phyloP scores from a whole-genome alignment of 2,888 invertebrate genomes.

The Dicycla oo region DNA sequence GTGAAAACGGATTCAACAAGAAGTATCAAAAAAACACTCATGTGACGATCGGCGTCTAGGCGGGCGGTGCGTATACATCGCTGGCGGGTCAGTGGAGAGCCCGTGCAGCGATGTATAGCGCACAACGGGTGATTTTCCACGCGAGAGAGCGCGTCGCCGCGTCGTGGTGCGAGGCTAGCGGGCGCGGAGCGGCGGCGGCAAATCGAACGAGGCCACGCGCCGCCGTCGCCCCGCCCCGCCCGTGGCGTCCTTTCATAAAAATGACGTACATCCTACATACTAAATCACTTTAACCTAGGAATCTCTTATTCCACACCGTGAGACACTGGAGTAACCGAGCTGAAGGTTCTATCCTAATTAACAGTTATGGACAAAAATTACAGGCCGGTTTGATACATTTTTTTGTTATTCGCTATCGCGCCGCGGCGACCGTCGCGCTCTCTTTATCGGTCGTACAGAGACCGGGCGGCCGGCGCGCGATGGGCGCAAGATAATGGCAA shows the following conservation, averaged over 20 bases:
- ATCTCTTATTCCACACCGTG: constrained; percentile 88
- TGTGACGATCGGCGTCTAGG: constrained; percentile 73
- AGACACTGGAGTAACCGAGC: constrained; percentile 87
- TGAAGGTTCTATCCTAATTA: constrained; percentile 85
- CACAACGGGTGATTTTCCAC: constrained; percentile 81
- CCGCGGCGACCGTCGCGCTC: constrained; percentile 83
- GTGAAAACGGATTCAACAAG: constrained; percentile 79
- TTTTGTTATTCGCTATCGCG: constrained; percentile 77
- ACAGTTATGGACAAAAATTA: constrained; percentile 87
- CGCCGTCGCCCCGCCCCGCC: constrained; percentile 75
- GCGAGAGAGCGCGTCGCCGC: constrained; percentile 82
- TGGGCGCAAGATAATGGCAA: constrained; percentile 86
- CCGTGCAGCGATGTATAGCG: constrained; percentile 79
- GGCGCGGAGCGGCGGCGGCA: constrained; percentile 81
- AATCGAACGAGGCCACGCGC: constrained; percentile 89
- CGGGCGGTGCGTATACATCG: constrained; percentile 75
- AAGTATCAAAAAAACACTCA: constrained; percentile 80
- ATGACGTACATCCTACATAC: constrained; percentile 87
- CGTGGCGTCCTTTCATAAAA: constrained; percentile 84
- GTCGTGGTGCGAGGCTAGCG: constrained; percentile 78
- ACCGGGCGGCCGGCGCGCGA: constrained; percentile 79
- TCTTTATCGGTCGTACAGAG: constrained; percentile 85
- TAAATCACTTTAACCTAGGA: constrained; percentile 89
- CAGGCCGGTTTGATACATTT: constrained; percentile 80
- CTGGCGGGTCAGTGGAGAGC: constrained; percentile 63